phyloP scores from a whole-genome alignment of 2,888 invertebrate species.

The Cetonia aurata region DNA sequence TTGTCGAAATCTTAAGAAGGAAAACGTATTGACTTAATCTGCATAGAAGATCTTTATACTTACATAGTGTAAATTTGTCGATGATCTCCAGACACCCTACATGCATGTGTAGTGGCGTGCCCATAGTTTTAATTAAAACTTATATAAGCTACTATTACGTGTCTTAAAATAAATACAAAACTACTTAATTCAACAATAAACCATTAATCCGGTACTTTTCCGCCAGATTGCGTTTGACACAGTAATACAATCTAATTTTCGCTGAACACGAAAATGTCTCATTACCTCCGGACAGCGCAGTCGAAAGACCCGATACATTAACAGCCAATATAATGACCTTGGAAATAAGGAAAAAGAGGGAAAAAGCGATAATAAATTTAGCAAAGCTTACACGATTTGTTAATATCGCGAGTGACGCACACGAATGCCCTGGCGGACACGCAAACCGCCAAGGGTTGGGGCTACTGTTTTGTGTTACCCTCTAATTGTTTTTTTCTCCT shows the following conservation, averaged over 20 bases:
- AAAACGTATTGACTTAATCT: too few species aligned
- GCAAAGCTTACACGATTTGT: slow-evolving; percentile 55
- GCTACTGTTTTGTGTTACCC: slow-evolving; percentile 12
- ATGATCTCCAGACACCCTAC: too few species aligned
- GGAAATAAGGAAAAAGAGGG: slow-evolving; percentile 24
- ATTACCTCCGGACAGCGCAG: slow-evolving; percentile 16
- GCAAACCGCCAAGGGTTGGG: slow-evolving; percentile 9
- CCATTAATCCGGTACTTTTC: slow-evolving; percentile 9
- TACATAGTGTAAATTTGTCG: too few species aligned
- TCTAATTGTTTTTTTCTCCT: slow-evolving; percentile 30
- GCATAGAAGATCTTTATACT: too few species aligned
- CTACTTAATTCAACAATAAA: background rate
- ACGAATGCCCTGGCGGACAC: slow-evolving; percentile 47
- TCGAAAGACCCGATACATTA: slow-evolving; percentile 33
- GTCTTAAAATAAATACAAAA: too few species aligned
- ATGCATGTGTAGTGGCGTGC: too few species aligned
- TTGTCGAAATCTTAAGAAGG: too few species aligned
- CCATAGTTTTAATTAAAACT: too few species aligned
- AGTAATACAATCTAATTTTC: slow-evolving; percentile 17
- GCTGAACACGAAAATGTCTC: slow-evolving; percentile 28
- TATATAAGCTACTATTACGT: too few species aligned
- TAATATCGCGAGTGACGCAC: slow-evolving; percentile 54
- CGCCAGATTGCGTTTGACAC: slow-evolving; percentile 15
- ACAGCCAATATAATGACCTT: slow-evolving; percentile 36
- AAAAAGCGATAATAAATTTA: slow-evolving; percentile 54